Conservation (phyloP, 2,888 invertebrate genomes). For the Chrysopilus asiliformis region DNA sequence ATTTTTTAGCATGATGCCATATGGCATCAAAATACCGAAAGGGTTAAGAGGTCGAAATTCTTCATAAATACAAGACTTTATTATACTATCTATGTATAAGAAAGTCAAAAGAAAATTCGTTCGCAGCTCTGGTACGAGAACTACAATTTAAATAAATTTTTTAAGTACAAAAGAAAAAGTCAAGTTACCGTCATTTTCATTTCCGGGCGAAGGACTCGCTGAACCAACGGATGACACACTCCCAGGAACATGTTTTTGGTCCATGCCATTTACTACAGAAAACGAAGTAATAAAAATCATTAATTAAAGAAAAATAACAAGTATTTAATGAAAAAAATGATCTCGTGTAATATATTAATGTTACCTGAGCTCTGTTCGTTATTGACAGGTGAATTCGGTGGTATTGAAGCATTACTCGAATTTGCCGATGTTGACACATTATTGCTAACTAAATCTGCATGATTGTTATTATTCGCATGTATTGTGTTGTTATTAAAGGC, state of each 20-base stretch:
- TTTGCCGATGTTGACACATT: constrained; percentile 29
- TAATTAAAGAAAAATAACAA: neutral
- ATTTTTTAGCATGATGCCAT: too few species aligned
- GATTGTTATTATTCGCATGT: constrained; percentile 22
- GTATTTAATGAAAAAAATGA: neutral
- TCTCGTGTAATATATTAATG: too few species aligned
- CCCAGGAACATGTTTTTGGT: constrained; percentile 27
- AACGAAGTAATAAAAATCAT: constrained; percentile 1
- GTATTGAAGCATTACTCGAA: constrained; percentile 32
- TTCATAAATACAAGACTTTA: too few species aligned
- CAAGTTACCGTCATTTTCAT: constrained; percentile 33
- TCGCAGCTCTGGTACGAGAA: too few species aligned
- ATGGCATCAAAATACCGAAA: too few species aligned
- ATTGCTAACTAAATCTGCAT: constrained; percentile 24
- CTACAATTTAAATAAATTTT: too few species aligned
- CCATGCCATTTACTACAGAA: constrained; percentile 16
- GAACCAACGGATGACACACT: constrained; percentile 35
- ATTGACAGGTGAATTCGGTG: constrained; percentile 31
- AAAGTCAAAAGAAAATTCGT: too few species aligned
- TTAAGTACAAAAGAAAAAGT: neutral
- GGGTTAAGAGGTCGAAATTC: too few species aligned
- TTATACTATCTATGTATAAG: too few species aligned
- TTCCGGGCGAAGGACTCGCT: constrained; percentile 29
- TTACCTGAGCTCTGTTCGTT: constrained; percentile 19
- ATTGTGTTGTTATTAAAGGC: constrained; percentile 25